These are phyloP conservation scores for Lophotis ruficrista DNA, from an alignment of 2,113 vertebrate genomes.

Conservation along the genomic window DNA sequence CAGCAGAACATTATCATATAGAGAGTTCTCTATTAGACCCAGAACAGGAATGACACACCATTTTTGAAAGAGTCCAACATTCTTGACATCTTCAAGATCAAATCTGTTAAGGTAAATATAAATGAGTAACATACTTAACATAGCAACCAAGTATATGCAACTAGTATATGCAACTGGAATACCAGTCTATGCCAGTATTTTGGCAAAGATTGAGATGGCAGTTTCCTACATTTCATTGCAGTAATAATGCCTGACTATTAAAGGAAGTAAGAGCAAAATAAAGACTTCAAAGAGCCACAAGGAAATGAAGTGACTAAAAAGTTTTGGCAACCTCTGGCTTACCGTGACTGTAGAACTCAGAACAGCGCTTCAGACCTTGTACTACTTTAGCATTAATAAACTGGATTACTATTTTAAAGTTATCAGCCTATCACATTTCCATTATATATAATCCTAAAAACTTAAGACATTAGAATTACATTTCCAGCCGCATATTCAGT, in stretches of 20 bases:
- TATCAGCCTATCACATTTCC: background rate
- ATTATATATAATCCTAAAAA: background rate
- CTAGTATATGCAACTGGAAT: background rate
- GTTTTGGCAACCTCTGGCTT: background rate
- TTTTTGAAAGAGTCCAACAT: slow-evolving; percentile 88
- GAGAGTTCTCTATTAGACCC: slow-evolving; percentile 93
- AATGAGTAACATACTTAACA: background rate
- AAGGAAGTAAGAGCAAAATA: background rate
- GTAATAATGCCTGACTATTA: background rate
- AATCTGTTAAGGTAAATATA: slow-evolving; percentile 75
- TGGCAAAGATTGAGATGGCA: background rate
- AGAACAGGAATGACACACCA: slow-evolving; percentile 92
- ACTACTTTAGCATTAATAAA: background rate
- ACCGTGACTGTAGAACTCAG: background rate
- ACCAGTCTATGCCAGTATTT: background rate
- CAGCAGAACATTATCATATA: slow-evolving; percentile 90
- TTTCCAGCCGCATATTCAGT: background rate
- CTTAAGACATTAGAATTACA: background rate
- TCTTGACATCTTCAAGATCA: slow-evolving; percentile 92
- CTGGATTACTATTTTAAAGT: background rate
- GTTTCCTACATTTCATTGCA: background rate
- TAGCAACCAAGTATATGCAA: background rate
- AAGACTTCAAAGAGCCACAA: background rate
- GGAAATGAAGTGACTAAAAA: background rate
- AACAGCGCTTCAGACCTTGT: background rate